Evolutionary conservation across 2,888 invertebrate genomes (phyloP), one percentile per base, ranked within the genome.

Genomic region (Catotricha subobsoleta): DNA sequence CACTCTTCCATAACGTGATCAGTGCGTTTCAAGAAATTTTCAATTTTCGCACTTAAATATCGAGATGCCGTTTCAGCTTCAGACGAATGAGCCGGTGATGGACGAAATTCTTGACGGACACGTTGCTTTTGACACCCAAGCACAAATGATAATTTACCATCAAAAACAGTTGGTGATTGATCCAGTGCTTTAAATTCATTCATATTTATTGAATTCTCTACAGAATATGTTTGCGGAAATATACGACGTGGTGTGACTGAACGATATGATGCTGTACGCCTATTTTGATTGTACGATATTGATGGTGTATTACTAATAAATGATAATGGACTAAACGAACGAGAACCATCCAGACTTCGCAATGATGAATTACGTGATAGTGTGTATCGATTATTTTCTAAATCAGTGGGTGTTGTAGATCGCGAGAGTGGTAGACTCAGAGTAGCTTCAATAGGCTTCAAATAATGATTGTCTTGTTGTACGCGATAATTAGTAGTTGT

Each of bases 1-100:
- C 87, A 88, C 54, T 87, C 84, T 52, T 87, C 83, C 74, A 82
- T 82, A 1, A 87, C 76, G 59, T 87, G 87, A 60, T 88, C 87
- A 3, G 87, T 87, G 46, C 81, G 70, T 52, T 73, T 74, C 25
- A 88, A 64, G 52, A 88, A 88, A 53, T 76, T 78, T 42, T 80
- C 73, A 41, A 88, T 87, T 61, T 80, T 81, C 27, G 68, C 71
- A 23, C 76, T 74, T 15, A 88, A 64, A 49, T 75, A 75, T 44
- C 77, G 80, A 1, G 84, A 84, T 2, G 80, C 78, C 0, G 84
- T 86, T 37, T 74, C 68, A 28, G 79, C 73, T 54, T 83, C 82
- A n/a, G 34, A 34, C 48, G 75, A 62, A 53, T 80, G 78, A 1
- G 86, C 83, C 3, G 86, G 82, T 6, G 76, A 66, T 0, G 84